Evolutionary conservation across 2,888 invertebrate species (phyloP), one percentile per base, ranked within the genome.

Genomic region (Cephus sareptanus): DNA sequence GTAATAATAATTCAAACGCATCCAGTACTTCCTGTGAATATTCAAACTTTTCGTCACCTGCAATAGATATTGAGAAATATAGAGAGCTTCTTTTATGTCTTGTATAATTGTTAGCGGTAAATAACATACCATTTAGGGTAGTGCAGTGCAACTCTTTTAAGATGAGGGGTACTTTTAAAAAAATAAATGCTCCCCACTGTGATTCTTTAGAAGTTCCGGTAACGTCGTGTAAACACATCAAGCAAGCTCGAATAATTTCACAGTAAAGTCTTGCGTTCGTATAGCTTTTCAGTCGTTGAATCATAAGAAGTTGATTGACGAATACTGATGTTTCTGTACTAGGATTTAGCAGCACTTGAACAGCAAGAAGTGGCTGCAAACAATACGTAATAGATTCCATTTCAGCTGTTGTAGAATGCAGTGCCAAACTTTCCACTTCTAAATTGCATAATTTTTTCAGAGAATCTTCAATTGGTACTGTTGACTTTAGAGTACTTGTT

Each of bases 151-250:
- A 90, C 82, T 95, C 94, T 79, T 95, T 94, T 74, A 98, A 93
- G 74, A 97, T 95, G 87, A 96, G 95, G 0, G 97, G 97, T 76
- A 98, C 95, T 93, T 98, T 98, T 12, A 98, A 93, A 89, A 98
- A 98, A 0, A 97, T 97, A 89, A 98, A 98, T 13, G 98, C 98
- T 23, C 97, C 97, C 98, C 98, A 98, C 86, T 97, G 95, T 6
- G 97, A 95, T 87, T 98, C 98, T 85, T 96, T 96, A 12, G 95
- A 94, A 73, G 96, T 96, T 84, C 96, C 96, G 76, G 95, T 95
- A 0, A 96, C 96, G 91, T 98, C 97, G 87, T 97, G 96, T 6
- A 98, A 92, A n/a, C 97, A 97, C 87, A 98, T 95, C 79, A 98
- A 95, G 87, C 97, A 97, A 0, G 97, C 97, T 82, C 98, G 93